Conservation (phyloP, 2,797 vertebrate genomes). For the Platalea minor region DNA sequence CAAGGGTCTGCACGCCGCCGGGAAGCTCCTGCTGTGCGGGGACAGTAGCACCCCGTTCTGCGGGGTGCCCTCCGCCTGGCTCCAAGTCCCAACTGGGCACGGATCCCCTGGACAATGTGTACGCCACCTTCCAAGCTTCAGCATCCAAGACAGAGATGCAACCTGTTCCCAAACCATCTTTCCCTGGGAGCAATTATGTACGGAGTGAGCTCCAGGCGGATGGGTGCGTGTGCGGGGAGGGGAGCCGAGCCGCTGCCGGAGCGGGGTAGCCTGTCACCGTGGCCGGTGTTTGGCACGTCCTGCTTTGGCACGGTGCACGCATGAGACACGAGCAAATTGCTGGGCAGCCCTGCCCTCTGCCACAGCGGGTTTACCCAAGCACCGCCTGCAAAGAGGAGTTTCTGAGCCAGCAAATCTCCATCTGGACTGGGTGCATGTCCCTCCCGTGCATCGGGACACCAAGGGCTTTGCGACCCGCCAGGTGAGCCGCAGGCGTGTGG, state of each 20-base stretch:
- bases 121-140: background rate
- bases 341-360: background rate
- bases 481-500: fast-evolving
- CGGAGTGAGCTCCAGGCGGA: fast-evolving
- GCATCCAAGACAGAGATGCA: too few species aligned
- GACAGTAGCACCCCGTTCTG: background rate
- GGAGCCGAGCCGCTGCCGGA: fast-evolving
- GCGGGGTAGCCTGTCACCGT: fast-evolving
- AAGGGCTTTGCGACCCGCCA: background rate
- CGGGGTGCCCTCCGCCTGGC: too few species aligned
- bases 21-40: background rate
- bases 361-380: too few species aligned
- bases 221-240: fast-evolving
- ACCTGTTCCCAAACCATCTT: background rate
- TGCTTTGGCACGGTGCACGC: background rate
- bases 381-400: background rate
- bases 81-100: background rate
- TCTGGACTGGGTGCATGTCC: fast-evolving
- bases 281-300: fast-evolving
- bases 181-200: background rate
- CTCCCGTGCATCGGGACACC: fast-evolving
- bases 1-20: fast-evolving
- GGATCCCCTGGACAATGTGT: fast-evolving
- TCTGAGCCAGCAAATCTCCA: background rate
- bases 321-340: fast-evolving